Percentiles rank a stretch among this genome's conserved stretches.
Conservation (phyloP, 2,113 vertebrate species). For the Tachysurus fulvidraco region DNA sequence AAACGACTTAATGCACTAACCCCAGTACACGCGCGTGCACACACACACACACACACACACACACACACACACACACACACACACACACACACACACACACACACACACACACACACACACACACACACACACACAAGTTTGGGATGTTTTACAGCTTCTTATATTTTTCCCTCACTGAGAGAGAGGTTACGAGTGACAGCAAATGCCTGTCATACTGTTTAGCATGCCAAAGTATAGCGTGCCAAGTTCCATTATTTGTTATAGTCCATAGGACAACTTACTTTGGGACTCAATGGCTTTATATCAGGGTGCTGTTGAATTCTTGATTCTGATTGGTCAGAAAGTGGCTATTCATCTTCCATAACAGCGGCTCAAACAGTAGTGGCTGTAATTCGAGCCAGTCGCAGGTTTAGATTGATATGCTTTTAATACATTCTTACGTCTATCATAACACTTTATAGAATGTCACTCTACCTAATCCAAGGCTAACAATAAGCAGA, state of each 20-base stretch:
- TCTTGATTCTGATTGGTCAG: neutral
- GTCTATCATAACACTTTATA: neutral
- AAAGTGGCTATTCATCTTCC: neutral
- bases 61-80: conserved; percentile 20
- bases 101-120: conserved; percentile 26
- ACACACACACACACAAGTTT: neutral
- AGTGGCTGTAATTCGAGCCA: neutral
- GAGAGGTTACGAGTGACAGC: conserved; percentile 22
- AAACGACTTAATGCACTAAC: conserved; percentile 12
- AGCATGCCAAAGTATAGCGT: neutral
- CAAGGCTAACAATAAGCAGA: neutral
- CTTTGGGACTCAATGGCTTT: neutral
- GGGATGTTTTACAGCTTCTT: conserved; percentile 42
- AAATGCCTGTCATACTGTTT: conserved; percentile 16
- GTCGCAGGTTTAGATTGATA: neutral
- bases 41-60: neutral
- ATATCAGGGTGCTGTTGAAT: neutral
- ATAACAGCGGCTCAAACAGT: neutral
- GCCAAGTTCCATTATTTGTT: neutral
- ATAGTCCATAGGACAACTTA: neutral
- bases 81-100: neutral
- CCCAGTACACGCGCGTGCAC: neutral
- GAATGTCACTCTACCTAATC: neutral
- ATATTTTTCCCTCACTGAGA: conserved; percentile 8
- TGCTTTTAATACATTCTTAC: neutral